These are phyloP conservation scores for Lagopus leucura DNA, from an alignment of 2,113 vertebrate species.

Conservation along the genomic window DNA sequence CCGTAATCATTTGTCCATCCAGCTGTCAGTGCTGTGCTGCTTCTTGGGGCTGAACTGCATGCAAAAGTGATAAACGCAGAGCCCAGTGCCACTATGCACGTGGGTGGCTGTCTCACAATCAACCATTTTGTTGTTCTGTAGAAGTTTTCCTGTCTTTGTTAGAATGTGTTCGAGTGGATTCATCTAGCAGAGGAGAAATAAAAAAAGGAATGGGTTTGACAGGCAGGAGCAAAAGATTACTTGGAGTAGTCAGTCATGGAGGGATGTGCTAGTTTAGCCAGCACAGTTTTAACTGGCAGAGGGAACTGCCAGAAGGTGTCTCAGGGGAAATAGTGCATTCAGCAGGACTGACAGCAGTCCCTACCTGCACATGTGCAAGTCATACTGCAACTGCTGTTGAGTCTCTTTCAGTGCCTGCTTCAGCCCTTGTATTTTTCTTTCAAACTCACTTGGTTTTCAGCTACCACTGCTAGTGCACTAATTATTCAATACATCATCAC, in stretches of 20 bases:
- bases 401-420: rapidly evolving
- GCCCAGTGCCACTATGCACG: background rate
- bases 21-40: background rate
- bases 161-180: background rate
- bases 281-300: background rate
- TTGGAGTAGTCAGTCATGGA: background rate
- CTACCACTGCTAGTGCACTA: rapidly evolving
- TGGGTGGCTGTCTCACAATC: background rate
- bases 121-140: background rate
- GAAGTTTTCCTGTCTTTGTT: background rate
- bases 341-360: background rate
- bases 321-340: background rate
- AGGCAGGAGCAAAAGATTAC: background rate
- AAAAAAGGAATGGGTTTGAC: background rate
- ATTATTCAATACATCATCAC: rapidly evolving
- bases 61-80: background rate
- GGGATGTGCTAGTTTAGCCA: rapidly evolving
- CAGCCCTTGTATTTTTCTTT: background rate
- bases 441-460: background rate
- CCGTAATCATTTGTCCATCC: background rate
- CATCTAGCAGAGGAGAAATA: background rate
- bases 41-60: background rate
- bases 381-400: rapidly evolving
- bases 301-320: background rate
- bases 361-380: rapidly evolving